A percentile compares a stretch with the other conserved stretches of the same genome.
Conservation (phyloP, 2,797 vertebrate species). For the Diplodus puntazzo region DNA sequence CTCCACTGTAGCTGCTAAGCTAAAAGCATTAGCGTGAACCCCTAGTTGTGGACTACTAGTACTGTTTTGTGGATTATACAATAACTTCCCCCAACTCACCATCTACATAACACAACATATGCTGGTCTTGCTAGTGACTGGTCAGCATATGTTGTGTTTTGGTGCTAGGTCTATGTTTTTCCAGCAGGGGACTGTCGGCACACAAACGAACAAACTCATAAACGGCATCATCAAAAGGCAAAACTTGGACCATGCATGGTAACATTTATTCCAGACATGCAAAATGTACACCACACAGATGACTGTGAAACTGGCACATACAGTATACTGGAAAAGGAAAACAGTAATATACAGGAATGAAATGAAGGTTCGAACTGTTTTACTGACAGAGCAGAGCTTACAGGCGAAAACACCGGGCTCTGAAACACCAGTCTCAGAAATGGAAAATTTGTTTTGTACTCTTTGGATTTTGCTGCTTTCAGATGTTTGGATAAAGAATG, state of each 20-base stretch:
- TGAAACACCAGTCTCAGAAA: conserved; percentile 20
- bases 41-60: no score
- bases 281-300: conserved; percentile 81
- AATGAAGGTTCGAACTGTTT: conserved; percentile 60
- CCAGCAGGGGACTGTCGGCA: no score
- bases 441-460: conserved; percentile 28
- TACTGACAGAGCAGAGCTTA: conserved; percentile 69
- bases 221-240: conserved; percentile 41
- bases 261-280: conserved; percentile 90
- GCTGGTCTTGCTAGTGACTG: no score
- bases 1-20: no score
- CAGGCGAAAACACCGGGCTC: conserved; percentile 35
- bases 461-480: conserved; percentile 76
- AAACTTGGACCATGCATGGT: conserved; percentile 84
- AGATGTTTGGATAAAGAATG: conserved; percentile 44
- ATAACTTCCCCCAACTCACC: no score
- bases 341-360: conserved; percentile 38
- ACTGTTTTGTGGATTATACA: no score
- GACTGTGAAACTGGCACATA: conserved; percentile 65
- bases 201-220: neutral
- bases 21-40: no score
- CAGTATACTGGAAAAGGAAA: conserved; percentile 57
- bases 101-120: no score
- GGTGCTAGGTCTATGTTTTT: no score
- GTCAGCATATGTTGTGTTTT: no score